A percentile compares a stretch with the other conserved stretches of the same genome.
phyloP scores from a whole-genome alignment of 2,888 invertebrate genomes.

The Oscheius sp. region DNA sequence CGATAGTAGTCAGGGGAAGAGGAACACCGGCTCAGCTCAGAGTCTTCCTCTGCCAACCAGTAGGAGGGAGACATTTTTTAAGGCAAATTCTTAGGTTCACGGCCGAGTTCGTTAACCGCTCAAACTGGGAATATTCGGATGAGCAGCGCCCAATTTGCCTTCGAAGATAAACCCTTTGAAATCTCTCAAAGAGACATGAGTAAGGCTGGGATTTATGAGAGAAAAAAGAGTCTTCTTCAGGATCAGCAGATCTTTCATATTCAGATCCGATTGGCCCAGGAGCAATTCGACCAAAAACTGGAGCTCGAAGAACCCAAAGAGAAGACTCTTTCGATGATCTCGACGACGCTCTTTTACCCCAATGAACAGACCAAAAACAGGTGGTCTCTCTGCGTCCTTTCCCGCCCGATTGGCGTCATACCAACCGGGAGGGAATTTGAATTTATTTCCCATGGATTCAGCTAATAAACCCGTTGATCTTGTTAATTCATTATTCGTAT shows the following conservation, averaged over 20 bases:
- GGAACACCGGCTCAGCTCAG: conserved; percentile 59
- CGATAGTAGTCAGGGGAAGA: conserved; percentile 64
- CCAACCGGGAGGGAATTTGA: too few species aligned
- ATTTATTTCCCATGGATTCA: too few species aligned
- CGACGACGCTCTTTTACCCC: conserved; percentile 80
- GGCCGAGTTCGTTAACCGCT: conserved; percentile 38
- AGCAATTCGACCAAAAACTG: conserved; percentile 72
- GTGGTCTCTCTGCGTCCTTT: not conserved
- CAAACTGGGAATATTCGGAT: conserved; percentile 37
- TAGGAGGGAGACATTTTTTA: not conserved
- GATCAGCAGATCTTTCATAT: conserved; percentile 70
- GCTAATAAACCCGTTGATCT: too few species aligned
- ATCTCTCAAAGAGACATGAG: conserved; percentile 53
- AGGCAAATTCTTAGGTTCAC: conserved; percentile 22
- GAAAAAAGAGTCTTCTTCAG: conserved; percentile 25
- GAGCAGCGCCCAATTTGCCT: conserved; percentile 38
- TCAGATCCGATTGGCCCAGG: conserved; percentile 73
- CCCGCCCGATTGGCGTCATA: too few species aligned
- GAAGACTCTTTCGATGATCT: conserved; percentile 82
- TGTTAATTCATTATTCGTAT: too few species aligned
- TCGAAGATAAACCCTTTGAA: conserved; percentile 45
- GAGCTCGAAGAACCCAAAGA: conserved; percentile 71
- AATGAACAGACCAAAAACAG: conserved; percentile 14
- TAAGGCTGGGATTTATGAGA: conserved; percentile 26
- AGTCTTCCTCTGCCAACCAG: conserved; percentile 38